Percentiles rank a stretch among this genome's conserved stretches.
Evolutionary conservation across 1,140 invertebrate genomes (phyloP).

Genomic region (Nephotettix cincticeps): DNA sequence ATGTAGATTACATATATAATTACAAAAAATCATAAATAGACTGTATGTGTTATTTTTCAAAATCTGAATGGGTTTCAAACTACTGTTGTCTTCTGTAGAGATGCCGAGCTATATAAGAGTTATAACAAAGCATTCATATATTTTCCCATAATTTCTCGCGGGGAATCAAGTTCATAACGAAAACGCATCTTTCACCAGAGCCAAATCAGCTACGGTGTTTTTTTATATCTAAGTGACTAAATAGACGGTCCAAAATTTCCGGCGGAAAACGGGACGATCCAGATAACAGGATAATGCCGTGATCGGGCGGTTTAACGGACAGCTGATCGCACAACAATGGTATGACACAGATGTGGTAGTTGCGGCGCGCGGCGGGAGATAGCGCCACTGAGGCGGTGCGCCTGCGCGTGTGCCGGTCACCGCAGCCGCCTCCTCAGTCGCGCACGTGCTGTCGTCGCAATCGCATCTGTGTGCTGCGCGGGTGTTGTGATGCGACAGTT

Average conservation of each 20-base stretch:
- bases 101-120: too few species aligned
- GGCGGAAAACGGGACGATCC: not conserved
- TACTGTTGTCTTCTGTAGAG: too few species aligned
- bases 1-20: too few species aligned
- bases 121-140: too few species aligned
- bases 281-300: not conserved
- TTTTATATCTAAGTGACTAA: not conserved
- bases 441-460: not conserved
- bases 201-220: not conserved
- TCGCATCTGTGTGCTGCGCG: not conserved
- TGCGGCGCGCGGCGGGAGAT: not conserved
- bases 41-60: too few species aligned
- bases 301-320: not conserved
- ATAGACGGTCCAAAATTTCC: not conserved
- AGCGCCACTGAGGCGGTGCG: not conserved
- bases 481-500: not conserved
- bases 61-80: too few species aligned
- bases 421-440: not conserved
- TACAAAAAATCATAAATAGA: too few species aligned
- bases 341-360: not conserved
- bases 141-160: too few species aligned
- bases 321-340: slow-evolving; percentile 1
- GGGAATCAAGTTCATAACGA: not conserved
- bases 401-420: not conserved
- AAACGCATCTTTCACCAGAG: not conserved